Conservation (phyloP, 2,888 invertebrate species). For the Oxytorus armatus region DNA sequence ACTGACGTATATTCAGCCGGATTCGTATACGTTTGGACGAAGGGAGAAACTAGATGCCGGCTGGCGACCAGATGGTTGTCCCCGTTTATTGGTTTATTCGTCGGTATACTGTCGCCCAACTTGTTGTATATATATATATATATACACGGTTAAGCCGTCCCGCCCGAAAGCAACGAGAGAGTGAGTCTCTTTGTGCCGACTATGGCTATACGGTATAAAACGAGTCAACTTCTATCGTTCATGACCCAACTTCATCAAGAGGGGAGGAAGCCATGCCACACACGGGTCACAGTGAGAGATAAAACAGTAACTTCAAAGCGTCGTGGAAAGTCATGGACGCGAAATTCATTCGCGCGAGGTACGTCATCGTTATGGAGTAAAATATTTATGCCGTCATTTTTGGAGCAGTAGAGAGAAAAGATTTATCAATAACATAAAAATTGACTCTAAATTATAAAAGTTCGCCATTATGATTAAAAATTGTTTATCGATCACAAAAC, state of each 20-base stretch:
- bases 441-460: too few species aligned
- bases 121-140: slow-evolving; percentile 19
- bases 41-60: slow-evolving; percentile 79
- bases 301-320: slow-evolving; percentile 16
- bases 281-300: slow-evolving; percentile 12
- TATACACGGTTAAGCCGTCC: slow-evolving; percentile 15
- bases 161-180: slow-evolving; percentile 61
- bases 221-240: slow-evolving; percentile 50
- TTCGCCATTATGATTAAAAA: too few species aligned
- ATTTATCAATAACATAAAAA: too few species aligned
- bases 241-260: slow-evolving; percentile 52
- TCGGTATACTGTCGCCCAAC: slow-evolving; percentile 78
- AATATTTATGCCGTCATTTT: neutral
- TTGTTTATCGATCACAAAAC: too few species aligned
- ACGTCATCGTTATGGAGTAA: slow-evolving; percentile 42
- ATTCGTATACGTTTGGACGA: slow-evolving; percentile 60
- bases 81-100: slow-evolving; percentile 84
- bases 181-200: slow-evolving; percentile 61
- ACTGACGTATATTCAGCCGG: slow-evolving; percentile 49
- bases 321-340: slow-evolving; percentile 17
- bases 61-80: slow-evolving; percentile 84
- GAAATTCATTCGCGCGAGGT: slow-evolving; percentile 71
- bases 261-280: slow-evolving; percentile 35
- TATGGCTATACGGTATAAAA: slow-evolving; percentile 40
- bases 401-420: too few species aligned